Conservation (phyloP, 2,888 invertebrate species). For the Campoplex capitator region DNA sequence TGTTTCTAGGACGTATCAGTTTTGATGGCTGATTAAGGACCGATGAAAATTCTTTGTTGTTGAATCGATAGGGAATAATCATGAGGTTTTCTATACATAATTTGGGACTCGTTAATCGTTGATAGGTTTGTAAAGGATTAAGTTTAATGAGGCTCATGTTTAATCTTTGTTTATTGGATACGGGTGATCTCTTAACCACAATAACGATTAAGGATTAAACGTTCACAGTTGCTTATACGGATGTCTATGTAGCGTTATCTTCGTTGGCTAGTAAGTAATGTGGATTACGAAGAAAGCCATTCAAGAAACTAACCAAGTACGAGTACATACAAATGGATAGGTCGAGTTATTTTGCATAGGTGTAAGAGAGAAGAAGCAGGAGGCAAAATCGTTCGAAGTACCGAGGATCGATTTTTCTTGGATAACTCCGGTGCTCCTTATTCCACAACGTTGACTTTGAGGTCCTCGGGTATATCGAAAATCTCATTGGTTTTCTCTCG, state of each 20-base stretch:
- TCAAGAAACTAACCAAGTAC: constrained; percentile 19
- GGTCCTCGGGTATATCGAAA: constrained; percentile 36
- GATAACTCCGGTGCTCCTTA: constrained; percentile 51
- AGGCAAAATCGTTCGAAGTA: constrained; percentile 30
- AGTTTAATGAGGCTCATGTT: neutral
- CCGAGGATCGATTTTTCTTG: constrained; percentile 57
- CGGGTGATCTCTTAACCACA: neutral
- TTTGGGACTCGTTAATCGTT: neutral
- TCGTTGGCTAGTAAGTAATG: constrained; percentile 13
- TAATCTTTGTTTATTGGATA: constrained; percentile 15
- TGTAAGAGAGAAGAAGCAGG: neutral
- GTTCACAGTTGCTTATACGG: neutral
- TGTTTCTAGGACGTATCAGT: neutral
- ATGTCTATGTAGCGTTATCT: neutral
- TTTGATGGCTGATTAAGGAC: neutral
- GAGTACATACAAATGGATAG: constrained; percentile 6
- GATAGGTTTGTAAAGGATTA: neutral
- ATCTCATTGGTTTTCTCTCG: constrained; percentile 56
- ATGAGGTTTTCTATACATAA: neutral
- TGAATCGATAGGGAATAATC: neutral
- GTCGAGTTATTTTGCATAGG: neutral
- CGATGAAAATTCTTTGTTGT: neutral
- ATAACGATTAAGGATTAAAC: constrained; percentile 28
- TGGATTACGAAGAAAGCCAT: constrained; percentile 39
- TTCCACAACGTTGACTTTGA: constrained; percentile 64